Evolutionary conservation across 2,113 vertebrate species (phyloP), one percentile per base, ranked within the genome.

Genomic region (Myrmecobius fasciatus): DNA sequence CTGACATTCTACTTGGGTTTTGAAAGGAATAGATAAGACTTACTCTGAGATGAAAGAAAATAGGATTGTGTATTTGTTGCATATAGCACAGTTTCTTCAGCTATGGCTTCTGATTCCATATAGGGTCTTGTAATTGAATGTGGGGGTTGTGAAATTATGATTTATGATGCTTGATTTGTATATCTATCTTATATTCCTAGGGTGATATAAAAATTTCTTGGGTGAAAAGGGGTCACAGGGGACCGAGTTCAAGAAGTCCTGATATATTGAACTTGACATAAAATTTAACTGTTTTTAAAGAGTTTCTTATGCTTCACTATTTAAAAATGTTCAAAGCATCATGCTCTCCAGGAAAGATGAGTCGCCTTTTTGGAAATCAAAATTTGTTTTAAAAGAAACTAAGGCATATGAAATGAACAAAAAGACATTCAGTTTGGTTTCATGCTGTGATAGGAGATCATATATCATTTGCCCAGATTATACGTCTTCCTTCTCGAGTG

Each of bases 241-340:
- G 49, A 51, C 6, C 9, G 11, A 51, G 49, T 51, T 51, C 49
- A 51, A 51, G 49, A 51, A 51, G 49, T 51, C 49, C 9, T 51
- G 49, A 10, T 51, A 43, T 43, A 24, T 43, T 8, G 20, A n/a
- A 17, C n/a, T 8, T 2, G 67, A 24, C n/a, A 22, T n/a, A 24
- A 83, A 83, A 43, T 83, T 83, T 22, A 83, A 83, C 53, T 88
- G 51, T 83, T n/a, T 94, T 49, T 88, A 56, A 56, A 20, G 8
- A 94, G 83, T 91, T 94, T 89, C 89, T 52, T 92, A 48, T 90
- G 83, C 53, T 94, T 92, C 91, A 51, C 54, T 93, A n/a, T 90
- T 90, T 28, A 60, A 31, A 60, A 31, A 60, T 60, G 5, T 6
- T 36, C 31, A 52, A 43, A 90, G 52, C 54, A 25, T 54, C 52